These are phyloP conservation scores for Eulemur macaco DNA, from an alignment of 2,113 vertebrate genomes.

Conservation along the genomic window DNA sequence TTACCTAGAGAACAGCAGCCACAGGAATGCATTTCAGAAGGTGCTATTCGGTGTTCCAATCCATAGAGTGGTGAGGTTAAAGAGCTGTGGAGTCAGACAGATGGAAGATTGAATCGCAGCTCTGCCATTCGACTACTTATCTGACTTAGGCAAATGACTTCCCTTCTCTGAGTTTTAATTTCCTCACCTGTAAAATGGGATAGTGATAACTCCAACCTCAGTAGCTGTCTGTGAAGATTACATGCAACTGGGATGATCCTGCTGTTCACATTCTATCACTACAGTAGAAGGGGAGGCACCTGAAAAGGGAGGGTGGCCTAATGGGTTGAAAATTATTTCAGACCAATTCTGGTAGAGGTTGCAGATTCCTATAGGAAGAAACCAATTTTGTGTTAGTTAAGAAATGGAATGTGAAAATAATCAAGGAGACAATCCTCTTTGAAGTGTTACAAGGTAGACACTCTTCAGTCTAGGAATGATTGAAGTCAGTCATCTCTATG, in stretches of 20 bases:
- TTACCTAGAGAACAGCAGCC: neutral
- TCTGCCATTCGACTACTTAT: neutral
- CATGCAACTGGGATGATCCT: neutral
- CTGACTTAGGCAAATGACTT: neutral
- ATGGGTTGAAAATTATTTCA: neutral
- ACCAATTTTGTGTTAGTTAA: neutral
- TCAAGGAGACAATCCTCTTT: neutral
- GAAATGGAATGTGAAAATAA: neutral
- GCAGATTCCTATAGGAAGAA: neutral
- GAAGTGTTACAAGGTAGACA: neutral
- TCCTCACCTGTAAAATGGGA: neutral
- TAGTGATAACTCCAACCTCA: neutral
- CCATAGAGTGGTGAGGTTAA: neutral
- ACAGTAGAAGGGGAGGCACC: neutral
- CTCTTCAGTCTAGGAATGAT: neutral
- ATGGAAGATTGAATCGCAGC: neutral
- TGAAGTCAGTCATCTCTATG: neutral
- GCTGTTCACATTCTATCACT: neutral
- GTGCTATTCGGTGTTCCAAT: neutral
- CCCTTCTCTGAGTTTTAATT: slow-evolving; percentile 17
- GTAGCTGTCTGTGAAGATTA: neutral
- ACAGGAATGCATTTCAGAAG: neutral
- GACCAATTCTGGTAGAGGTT: neutral
- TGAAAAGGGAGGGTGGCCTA: neutral
- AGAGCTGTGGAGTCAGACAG: neutral